Percentiles rank a stretch among this genome's conserved stretches.
Evolutionary conservation across 2,888 invertebrate genomes (phyloP).

Genomic region (Eupithecia insigniata): DNA sequence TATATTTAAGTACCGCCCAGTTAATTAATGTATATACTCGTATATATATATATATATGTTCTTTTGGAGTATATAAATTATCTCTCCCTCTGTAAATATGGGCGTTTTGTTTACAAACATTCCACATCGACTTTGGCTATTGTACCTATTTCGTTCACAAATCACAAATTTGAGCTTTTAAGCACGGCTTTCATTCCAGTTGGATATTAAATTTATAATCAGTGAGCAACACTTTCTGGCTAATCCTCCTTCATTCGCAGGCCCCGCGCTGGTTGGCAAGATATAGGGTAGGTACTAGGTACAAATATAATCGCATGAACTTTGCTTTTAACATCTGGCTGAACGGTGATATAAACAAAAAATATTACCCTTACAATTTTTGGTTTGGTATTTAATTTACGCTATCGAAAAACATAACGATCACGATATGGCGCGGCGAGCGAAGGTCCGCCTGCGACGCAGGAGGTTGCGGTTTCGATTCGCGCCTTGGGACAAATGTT

Average conservation of each 20-base stretch:
- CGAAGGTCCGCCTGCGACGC: no score
- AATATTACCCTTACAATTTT: neutral
- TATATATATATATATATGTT: no score
- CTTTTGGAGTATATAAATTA: no score
- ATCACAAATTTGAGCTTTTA: constrained; percentile 41
- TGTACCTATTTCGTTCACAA: neutral
- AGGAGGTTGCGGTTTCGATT: no score
- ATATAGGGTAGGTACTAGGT: constrained; percentile 38
- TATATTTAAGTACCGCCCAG: no score
- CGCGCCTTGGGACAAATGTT: no score
- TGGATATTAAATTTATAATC: constrained; percentile 56
- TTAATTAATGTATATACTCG: no score
- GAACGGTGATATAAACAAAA: constrained; percentile 37
- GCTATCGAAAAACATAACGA: neutral
- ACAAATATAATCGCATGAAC: constrained; percentile 46
- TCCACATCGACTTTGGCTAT: no score
- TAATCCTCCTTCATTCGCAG: constrained; percentile 51
- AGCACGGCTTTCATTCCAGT: constrained; percentile 42
- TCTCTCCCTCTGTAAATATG: no score
- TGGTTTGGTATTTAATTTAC: neutral
- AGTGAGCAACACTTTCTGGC: constrained; percentile 48
- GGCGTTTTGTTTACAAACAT: no score
- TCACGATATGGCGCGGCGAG: no score
- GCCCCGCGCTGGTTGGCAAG: constrained; percentile 36
- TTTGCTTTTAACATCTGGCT: constrained; percentile 49